These are phyloP conservation scores for Poecilia latipinna DNA, from an alignment of 2,113 vertebrate species.

Conservation along the genomic window DNA sequence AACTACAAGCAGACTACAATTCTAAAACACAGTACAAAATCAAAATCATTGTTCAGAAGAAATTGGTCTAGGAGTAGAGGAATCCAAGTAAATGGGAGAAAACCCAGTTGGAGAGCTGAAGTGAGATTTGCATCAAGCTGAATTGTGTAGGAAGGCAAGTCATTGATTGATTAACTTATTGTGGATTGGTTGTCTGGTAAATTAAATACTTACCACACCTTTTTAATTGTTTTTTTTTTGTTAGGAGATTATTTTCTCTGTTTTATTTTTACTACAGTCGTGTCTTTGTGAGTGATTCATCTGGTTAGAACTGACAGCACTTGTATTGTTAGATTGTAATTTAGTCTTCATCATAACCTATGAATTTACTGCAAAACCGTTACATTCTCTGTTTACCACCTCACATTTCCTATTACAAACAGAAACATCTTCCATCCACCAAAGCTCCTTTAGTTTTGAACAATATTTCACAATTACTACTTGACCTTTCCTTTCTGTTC, in stretches of 20 bases:
- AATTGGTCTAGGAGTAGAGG: too few species aligned
- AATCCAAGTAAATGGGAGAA: too few species aligned
- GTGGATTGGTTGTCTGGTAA: too few species aligned
- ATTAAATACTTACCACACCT: not conserved
- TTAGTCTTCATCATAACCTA: not conserved
- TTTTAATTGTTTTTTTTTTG: not conserved
- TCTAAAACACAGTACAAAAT: too few species aligned
- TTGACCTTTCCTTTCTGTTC: conserved; percentile 36
- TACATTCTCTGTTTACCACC: not conserved
- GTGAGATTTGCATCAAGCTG: too few species aligned
- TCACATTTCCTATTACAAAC: not conserved
- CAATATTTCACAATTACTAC: conserved; percentile 23
- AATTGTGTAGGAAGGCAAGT: too few species aligned
- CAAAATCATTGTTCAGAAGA: too few species aligned
- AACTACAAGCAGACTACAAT: too few species aligned
- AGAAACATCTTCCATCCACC: not conserved
- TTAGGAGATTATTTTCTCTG: not conserved
- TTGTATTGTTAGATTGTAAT: too few species aligned
- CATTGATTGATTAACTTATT: too few species aligned
- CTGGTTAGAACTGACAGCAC: not conserved
- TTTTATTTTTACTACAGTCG: not conserved
- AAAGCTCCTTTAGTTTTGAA: not conserved
- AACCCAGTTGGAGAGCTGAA: too few species aligned
- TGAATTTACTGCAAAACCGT: not conserved
- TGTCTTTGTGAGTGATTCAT: not conserved